Percentiles rank a stretch among this genome's conserved stretches.
Conservation (phyloP, 2,888 invertebrate species). For the Meta bourneti region DNA sequence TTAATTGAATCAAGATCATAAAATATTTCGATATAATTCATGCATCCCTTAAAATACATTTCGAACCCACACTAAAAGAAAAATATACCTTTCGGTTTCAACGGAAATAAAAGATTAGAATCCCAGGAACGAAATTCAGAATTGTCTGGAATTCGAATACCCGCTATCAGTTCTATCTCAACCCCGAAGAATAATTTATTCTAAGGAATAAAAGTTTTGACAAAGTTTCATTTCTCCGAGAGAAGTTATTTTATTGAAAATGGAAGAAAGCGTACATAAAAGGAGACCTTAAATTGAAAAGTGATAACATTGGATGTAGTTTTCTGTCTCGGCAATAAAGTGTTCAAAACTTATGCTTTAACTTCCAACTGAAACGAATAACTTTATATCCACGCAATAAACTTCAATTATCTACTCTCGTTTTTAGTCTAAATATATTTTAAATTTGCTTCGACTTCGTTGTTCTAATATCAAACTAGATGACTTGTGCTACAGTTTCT, state of each 20-base stretch:
- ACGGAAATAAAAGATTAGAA: not conserved
- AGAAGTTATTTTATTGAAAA: not conserved
- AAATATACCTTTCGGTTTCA: not conserved
- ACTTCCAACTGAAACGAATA: not conserved
- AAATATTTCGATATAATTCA: no score
- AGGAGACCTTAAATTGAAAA: not conserved
- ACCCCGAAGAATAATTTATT: not conserved
- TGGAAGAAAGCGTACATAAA: not conserved
- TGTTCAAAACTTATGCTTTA: not conserved
- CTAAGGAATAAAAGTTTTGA: not conserved
- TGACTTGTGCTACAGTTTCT: no score
- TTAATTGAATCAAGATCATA: no score
- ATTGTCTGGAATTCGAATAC: not conserved
- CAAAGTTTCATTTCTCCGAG: not conserved
- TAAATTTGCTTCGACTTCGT: no score
- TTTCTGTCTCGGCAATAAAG: not conserved
- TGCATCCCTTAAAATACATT: not conserved
- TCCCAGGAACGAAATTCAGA: not conserved
- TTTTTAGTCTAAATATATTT: no score
- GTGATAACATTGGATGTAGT: not conserved
- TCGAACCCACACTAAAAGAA: not conserved
- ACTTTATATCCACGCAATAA: not conserved
- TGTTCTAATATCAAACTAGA: no score
- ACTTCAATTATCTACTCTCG: no score
- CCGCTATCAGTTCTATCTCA: not conserved